Evolutionary conservation across 2,888 invertebrate species (phyloP), one percentile per base, ranked within the genome.

Genomic region (Parochlus steinenii): DNA sequence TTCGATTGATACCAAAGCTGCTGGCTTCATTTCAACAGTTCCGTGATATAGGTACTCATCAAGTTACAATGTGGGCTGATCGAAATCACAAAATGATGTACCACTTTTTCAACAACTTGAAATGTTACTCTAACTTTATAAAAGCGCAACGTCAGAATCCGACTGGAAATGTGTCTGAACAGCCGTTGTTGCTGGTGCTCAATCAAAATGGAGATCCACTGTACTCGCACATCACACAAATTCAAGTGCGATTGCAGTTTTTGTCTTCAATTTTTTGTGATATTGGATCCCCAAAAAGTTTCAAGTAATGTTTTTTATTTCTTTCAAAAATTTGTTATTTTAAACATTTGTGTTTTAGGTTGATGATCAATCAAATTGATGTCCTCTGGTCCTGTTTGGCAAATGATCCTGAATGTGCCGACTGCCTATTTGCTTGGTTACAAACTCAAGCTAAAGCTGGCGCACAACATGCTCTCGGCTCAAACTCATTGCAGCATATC

Each of bases 381-480:
- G 78, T 77, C 17, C 57, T 93, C 4, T 93, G 92, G 93, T 76
- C 79, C 45, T 90, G 90, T 58, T 62, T 93, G 35, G 86, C 89
- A 1, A 75, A 77, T 31, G 83, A 86, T 52, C 59, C 70, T 0
- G 83, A 83, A 47, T 87, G 87, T 48, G 77, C 83, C 0, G 92
- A 93, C 54, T 90, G 92, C 48, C 69, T 90, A 16, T 89, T 92
- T 55, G 85, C 82, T 39, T 93, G 93, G 93, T 61, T 93, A 31
- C 68, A 92, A 25, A 80, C 82, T 6, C 92, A 93, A 57, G 83
- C 87, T 2, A 85, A 87, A 57, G 81, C 82, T 12, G 83, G 86
- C 1, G 89, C 92, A 42, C 80, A 89, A 46, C 92, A 93, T 58
- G 90, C 90, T 0, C 63, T 93, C 3, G 82, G 83, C 3, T 66